Evolutionary conservation across 2,113 vertebrate species (phyloP).

Genomic region (human): GRCh38 chr14:32808001-32808500

Average conservation of each 20-base stretch:
- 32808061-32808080: neutral
- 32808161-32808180: neutral
- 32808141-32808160: neutral
- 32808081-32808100: neutral
- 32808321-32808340: neutral
- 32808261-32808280: neutral
- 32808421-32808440: neutral
- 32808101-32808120: neutral
- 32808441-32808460: neutral
- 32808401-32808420: neutral
- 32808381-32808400: neutral
- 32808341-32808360: neutral
- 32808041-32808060: neutral
- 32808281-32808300: neutral
- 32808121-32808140: neutral
- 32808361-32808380: neutral
- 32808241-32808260: neutral
- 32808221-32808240: neutral
- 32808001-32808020: neutral
- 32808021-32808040: neutral
- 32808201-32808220: neutral
- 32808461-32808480: neutral
- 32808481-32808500: slow-evolving; percentile 33
- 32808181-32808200: neutral
- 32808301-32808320: neutral